A percentile compares a stretch with the other conserved stretches of the same genome.
phyloP scores from a whole-genome alignment of 2,113 vertebrate genomes.

The Ahaetulla prasina region DNA sequence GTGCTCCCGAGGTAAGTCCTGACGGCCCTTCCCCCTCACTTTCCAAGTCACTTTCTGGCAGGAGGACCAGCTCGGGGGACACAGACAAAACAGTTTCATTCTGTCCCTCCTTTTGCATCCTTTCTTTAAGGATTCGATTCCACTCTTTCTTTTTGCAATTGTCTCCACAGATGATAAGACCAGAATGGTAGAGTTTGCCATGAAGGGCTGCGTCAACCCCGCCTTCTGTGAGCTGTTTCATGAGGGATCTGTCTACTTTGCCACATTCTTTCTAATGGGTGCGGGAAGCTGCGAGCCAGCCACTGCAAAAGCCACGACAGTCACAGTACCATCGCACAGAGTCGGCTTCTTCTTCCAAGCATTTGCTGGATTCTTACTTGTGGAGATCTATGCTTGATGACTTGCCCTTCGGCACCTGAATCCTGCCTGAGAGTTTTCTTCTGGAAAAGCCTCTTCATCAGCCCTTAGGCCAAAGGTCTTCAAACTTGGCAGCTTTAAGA shows the following conservation, averaged over 20 bases:
- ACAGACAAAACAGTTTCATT: too few species aligned
- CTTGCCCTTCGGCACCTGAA: too few species aligned
- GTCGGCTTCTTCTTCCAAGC: neutral
- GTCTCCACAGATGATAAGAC: fast-evolving
- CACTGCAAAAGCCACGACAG: fast-evolving
- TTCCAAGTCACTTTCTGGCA: too few species aligned
- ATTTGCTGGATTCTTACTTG: neutral
- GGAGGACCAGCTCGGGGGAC: too few species aligned
- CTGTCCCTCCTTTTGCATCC: too few species aligned
- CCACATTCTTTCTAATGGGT: neutral
- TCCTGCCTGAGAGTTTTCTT: neutral
- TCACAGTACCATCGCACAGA: too few species aligned
- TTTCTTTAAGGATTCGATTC: too few species aligned
- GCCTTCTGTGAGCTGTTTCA: neutral
- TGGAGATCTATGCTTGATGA: neutral
- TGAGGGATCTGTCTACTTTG: neutral
- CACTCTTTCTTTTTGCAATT: neutral
- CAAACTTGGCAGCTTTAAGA: too few species aligned
- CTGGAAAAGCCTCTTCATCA: neutral
- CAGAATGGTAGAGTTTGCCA: neutral
- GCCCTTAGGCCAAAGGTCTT: too few species aligned
- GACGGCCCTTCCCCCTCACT: too few species aligned
- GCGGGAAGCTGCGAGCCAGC: neutral
- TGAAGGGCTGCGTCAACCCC: neutral
- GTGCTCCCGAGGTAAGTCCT: too few species aligned